Conservation (phyloP, 1,140 invertebrate genomes). For the Melanaphis sacchari region DNA sequence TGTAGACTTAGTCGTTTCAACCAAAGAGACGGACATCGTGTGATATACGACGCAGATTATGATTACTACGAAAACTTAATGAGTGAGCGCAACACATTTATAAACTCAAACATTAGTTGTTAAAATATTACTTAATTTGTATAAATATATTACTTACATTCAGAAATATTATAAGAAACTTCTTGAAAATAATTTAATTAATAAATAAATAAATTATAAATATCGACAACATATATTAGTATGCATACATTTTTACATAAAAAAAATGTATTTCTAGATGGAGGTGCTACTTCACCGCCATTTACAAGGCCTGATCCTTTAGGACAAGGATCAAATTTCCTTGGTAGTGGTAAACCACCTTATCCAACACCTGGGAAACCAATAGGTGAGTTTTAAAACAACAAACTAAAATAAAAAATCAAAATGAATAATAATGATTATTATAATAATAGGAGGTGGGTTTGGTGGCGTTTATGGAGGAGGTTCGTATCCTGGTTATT, state of each 20-base stretch:
- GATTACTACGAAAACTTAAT: conserved; percentile 80
- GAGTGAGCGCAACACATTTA: conserved; percentile 59
- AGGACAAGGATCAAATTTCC: conserved; percentile 67
- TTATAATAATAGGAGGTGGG: conserved; percentile 46
- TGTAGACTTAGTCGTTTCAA: conserved; percentile 86
- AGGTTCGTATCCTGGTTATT: conserved; percentile 60
- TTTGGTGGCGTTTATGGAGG: conserved; percentile 58
- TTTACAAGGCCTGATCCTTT: conserved; percentile 66
- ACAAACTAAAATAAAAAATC: neutral
- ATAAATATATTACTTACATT: neutral
- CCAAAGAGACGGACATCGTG: conserved; percentile 84
- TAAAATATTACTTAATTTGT: neutral
- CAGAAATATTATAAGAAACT: neutral
- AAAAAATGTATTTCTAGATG: conserved; percentile 17
- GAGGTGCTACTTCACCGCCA: conserved; percentile 25
- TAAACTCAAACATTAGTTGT: neutral
- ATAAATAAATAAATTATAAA: neutral
- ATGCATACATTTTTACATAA: neutral
- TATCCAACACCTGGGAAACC: conserved; percentile 61
- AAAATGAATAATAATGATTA: neutral
- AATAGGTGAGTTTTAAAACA: conserved; percentile 51
- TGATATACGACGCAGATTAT: conserved; percentile 88
- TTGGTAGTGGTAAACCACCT: conserved; percentile 65
- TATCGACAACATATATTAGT: neutral
- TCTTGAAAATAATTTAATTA: neutral